These are phyloP conservation scores for Luehdorfia chinensis DNA, from an alignment of 1,140 invertebrate species.

Conservation along the genomic window DNA sequence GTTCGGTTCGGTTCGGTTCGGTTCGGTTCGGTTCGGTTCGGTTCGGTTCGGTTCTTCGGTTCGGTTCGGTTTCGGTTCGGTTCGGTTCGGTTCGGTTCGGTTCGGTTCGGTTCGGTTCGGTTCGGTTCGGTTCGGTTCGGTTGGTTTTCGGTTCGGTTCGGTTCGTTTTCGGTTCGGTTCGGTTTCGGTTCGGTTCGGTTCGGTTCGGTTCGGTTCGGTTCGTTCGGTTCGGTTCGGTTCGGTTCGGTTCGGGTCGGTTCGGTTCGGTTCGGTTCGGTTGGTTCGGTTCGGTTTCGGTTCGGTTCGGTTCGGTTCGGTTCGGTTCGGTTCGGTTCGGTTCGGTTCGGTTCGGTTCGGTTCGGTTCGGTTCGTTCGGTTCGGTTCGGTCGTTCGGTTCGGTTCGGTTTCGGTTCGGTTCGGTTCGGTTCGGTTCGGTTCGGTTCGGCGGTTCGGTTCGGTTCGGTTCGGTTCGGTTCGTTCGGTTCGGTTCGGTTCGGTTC, in stretches of 20 bases:
- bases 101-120: constrained; percentile 21
- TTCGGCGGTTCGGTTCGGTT: constrained; percentile 31
- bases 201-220: constrained; percentile 20
- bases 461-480: constrained; percentile 32
- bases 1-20: constrained; percentile 32
- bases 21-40: constrained; percentile 33
- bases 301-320: constrained; percentile 29
- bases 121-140: constrained; percentile 28
- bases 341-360: constrained; percentile 39
- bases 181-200: constrained; percentile 29
- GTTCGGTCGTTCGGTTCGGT: constrained; percentile 23
- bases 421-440: constrained; percentile 30
- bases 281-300: constrained; percentile 22
- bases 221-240: constrained; percentile 24
- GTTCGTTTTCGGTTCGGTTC: constrained; percentile 33
- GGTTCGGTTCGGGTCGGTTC: constrained; percentile 25
- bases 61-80: constrained; percentile 1
- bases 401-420: constrained; percentile 25
- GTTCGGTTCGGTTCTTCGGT: too few species aligned
- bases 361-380: not conserved
- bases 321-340: constrained; percentile 44
- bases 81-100: constrained; percentile 17
- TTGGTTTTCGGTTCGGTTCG: constrained; percentile 31
- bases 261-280: constrained; percentile 20
- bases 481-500: constrained; percentile 32